phyloP scores from a whole-genome alignment of 2,888 invertebrate genomes.

The Noctua fimbriata region DNA sequence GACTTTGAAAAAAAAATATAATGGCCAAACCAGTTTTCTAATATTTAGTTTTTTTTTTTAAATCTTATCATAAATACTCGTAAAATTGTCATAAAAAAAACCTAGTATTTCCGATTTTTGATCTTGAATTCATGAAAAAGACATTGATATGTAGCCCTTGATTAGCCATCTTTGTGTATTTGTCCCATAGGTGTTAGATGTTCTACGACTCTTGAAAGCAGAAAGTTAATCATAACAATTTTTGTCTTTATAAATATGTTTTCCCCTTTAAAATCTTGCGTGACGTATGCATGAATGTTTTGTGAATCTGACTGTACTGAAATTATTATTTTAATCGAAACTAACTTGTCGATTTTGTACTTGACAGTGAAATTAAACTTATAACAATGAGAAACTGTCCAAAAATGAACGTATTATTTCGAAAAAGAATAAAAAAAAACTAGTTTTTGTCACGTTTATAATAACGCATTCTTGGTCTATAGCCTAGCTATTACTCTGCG shows the following conservation, averaged over 20 bases:
- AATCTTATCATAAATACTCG: neutral
- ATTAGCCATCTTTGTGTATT: neutral
- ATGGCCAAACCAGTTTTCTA: neutral
- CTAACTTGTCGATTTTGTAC: neutral
- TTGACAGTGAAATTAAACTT: neutral
- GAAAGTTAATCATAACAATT: neutral
- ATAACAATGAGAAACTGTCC: neutral
- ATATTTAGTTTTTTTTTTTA: neutral
- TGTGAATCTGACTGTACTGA: slow-evolving; percentile 20
- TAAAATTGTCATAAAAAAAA: neutral
- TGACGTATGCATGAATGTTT: slow-evolving; percentile 39
- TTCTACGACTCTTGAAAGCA: neutral
- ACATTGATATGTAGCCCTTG: neutral
- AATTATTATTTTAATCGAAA: neutral
- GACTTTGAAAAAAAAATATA: too few relatives aligned
- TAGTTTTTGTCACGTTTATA: neutral
- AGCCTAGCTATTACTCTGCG: too few relatives aligned
- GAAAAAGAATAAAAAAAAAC: neutral
- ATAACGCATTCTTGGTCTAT: neutral
- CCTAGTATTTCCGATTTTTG: neutral
- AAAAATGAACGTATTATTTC: neutral
- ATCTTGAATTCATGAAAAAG: neutral
- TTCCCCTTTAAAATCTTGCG: slow-evolving; percentile 23
- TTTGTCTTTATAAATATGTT: neutral
- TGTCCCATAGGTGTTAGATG: neutral